Percentiles rank a stretch among this genome's conserved stretches.
These are phyloP conservation scores for Poecilia wingei DNA, from an alignment of 2,797 vertebrate genomes.

Conservation along the genomic window DNA sequence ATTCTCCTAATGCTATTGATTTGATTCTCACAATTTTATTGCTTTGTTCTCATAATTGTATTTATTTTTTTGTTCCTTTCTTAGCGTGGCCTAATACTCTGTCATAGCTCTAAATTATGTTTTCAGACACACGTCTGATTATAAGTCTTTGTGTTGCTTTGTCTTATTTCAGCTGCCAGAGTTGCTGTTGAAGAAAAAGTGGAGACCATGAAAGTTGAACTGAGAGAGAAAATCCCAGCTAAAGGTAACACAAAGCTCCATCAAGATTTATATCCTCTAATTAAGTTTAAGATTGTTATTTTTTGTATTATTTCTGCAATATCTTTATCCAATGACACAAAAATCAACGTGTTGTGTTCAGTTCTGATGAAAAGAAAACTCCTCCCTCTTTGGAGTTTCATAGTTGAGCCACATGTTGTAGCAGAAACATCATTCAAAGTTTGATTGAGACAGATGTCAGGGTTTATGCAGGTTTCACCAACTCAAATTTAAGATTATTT, in stretches of 20 bases:
- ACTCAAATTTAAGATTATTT: too few species aligned
- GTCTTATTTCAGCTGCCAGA: conserved; percentile 61
- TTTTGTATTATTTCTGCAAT: background rate
- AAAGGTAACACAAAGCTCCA: conserved; percentile 70
- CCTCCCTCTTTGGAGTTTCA: background rate
- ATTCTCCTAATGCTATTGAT: too few species aligned
- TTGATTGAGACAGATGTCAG: too few species aligned
- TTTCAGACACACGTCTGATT: background rate
- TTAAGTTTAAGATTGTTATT: background rate
- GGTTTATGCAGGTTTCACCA: too few species aligned
- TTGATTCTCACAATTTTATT: too few species aligned
- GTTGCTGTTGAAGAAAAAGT: conserved; percentile 76
- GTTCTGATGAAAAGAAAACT: background rate
- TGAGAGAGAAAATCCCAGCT: conserved; percentile 65
- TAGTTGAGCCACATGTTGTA: background rate
- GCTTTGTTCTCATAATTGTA: too few species aligned
- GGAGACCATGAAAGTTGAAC: conserved; percentile 65
- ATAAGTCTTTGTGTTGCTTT: conserved; percentile 8
- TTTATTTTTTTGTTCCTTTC: too few species aligned
- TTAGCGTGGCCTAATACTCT: too few species aligned
- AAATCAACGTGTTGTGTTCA: background rate
- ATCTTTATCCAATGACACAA: background rate
- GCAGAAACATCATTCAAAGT: conserved; percentile 1
- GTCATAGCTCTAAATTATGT: background rate
- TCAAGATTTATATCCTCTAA: background rate